These are phyloP conservation scores for Anguilla rostrata DNA, from an alignment of 2,113 vertebrate genomes.

Conservation along the genomic window DNA sequence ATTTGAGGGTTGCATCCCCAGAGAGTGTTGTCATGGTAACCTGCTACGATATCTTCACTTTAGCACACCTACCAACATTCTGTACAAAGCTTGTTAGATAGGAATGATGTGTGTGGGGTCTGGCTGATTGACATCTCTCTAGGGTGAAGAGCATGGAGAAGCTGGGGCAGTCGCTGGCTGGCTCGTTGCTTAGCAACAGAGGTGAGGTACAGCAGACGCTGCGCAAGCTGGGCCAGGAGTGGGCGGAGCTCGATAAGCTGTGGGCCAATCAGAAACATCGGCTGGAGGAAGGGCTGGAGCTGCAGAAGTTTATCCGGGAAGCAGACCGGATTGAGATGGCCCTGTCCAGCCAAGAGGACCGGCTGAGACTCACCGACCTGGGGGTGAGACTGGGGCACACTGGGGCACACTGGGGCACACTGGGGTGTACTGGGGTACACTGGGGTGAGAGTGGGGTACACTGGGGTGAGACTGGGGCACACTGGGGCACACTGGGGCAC, in stretches of 20 bases:
- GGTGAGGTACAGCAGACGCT: constrained; percentile 59
- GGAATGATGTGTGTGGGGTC: too few species aligned
- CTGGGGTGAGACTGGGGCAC: too few species aligned
- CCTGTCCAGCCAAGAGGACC: constrained; percentile 75
- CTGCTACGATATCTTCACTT: too few species aligned
- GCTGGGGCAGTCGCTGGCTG: constrained; percentile 56
- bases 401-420: neutral
- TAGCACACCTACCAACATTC: too few species aligned
- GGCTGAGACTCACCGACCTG: constrained; percentile 70
- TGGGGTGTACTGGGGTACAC: too few species aligned
- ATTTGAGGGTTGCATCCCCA: too few species aligned
- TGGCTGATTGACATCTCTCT: neutral
- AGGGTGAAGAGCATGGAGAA: constrained; percentile 59
- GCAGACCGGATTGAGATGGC: constrained; percentile 73
- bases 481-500: too few species aligned
- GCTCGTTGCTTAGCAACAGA: constrained; percentile 22
- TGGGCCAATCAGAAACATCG: constrained; percentile 65
- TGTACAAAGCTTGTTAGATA: too few species aligned
- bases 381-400: constrained; percentile 66
- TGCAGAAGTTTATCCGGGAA: constrained; percentile 77
- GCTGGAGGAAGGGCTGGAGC: constrained; percentile 72
- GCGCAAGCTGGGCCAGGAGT: constrained; percentile 59
- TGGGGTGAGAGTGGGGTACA: too few species aligned
- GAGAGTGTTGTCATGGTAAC: too few species aligned
- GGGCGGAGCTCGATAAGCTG: constrained; percentile 61